Base-by-base conservation (phyloP, 2,888 invertebrate species). In the Tholera decimalis region DNA sequence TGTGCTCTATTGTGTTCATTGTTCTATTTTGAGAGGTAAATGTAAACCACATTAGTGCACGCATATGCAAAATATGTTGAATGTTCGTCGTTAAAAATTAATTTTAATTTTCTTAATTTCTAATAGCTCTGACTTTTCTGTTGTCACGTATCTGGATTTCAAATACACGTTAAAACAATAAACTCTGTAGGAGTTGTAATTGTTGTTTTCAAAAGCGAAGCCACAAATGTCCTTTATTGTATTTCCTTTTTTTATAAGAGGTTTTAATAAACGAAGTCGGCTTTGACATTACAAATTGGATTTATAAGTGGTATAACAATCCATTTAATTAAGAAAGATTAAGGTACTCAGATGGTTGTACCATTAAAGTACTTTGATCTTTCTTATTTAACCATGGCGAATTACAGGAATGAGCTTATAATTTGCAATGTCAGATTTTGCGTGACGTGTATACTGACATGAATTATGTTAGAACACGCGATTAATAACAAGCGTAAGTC, bases 381-480 rank as follows among this genome's bases (percentile, higher is more conserved):
- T n/a, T n/a, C n/a, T n/a, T n/a, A n/a, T n/a, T n/a, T n/a, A n/a
- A n/a, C n/a, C n/a, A n/a, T n/a, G n/a, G n/a, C n/a, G n/a, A n/a
- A n/a, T n/a, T n/a, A n/a, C n/a, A 62, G 41, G 39, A 66, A 61
- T 58, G n/a, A 46, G 8, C 26, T 24, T 41, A 71, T 61, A 43
- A 61, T 66, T 61, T 50, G 53, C 50, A 74, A 65, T 51, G 54
- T 55, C 66, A 63, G 49, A 62, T 67, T 60, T 64, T 67, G 79
- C 81, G 78, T 78, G 79, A 39, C 58, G 46, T 41, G 39, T 60
- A 53, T 72, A 47, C n/a, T n/a, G n/a, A n/a, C 9, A 18, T 60
- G 49, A 71, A 77, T 68, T 71, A 67, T 60, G 54, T 65, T 58
- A 65, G 59, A 71, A 49, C 80, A 80, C 77, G 82, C 77, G 71